phyloP scores from a whole-genome alignment of 1,140 invertebrate species.

The Drosophila erecta region DNA sequence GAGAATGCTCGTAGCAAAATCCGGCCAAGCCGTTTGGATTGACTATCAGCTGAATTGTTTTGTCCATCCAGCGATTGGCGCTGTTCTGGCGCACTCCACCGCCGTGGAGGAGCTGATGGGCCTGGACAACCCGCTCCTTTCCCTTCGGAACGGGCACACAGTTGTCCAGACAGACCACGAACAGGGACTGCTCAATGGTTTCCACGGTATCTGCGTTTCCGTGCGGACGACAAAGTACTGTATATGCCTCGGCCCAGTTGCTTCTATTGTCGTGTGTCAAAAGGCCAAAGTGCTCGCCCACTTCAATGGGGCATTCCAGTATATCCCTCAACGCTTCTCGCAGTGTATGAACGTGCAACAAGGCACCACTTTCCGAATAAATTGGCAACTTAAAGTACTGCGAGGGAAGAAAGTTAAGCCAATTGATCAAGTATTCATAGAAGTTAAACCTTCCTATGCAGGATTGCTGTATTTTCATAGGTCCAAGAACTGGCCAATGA shows the following conservation, averaged over 20 bases:
- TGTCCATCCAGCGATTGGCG: constrained; percentile 95
- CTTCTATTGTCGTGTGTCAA: constrained; percentile 93
- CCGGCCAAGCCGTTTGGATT: constrained; percentile 93
- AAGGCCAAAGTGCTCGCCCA: constrained; percentile 89
- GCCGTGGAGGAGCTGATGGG: constrained; percentile 89
- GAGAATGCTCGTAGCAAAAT: constrained; percentile 96
- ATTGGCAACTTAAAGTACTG: constrained; percentile 92
- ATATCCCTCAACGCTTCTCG: constrained; percentile 85
- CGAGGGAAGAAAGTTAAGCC: too few species aligned
- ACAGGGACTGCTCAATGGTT: constrained; percentile 91
- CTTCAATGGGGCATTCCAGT: constrained; percentile 81
- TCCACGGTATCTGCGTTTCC: constrained; percentile 87
- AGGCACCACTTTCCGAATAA: constrained; percentile 86
- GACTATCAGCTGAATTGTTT: constrained; percentile 93
- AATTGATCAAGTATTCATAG: too few species aligned
- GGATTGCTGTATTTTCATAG: too few species aligned
- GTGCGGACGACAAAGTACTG: constrained; percentile 85
- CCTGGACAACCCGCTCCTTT: constrained; percentile 84
- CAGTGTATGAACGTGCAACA: constrained; percentile 32
- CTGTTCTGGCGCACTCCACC: constrained; percentile 88
- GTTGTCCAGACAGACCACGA: constrained; percentile 93
- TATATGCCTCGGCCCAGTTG: constrained; percentile 91
- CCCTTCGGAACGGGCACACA: constrained; percentile 82
- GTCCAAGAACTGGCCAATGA: too few species aligned
- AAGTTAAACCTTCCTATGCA: too few species aligned